Base-by-base conservation (phyloP, 2,113 vertebrate genomes). In the Maccullochella peelii region DNA sequence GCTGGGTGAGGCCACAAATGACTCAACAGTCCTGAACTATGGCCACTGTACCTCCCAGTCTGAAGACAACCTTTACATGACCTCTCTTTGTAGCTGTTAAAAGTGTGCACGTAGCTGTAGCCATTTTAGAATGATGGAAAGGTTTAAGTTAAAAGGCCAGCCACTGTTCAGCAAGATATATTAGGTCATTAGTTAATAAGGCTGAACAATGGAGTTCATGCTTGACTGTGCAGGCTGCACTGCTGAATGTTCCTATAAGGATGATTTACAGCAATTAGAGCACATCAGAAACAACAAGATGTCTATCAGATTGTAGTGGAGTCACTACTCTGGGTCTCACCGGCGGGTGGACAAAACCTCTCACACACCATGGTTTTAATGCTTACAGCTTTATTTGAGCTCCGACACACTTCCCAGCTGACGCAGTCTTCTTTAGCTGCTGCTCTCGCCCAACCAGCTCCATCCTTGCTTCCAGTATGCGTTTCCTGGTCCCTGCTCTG, bases 111-210 rank as follows among this genome's bases (percentile, higher is more conserved):
- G 4, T 20, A 84, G 25, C 59, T 42, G 61, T 20, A 3, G 15
- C 44, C 12, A 10, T 69, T 78, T 63, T n/a, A 21, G 6, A 80
- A 63, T 85, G 70, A 93, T 18, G 83, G 57, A 89, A 47, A 36
- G 30, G 21, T 49, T 66, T 9, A 42, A 67, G 80, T 77, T 77
- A 30, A 80, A 80, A 71, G 52, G 36, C 14, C 74, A 61, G 81
- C 59, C 61, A 54, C 65, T 6, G 49, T 69, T 65, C 12, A 73
- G 66, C 2, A 55, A 38, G 30, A 82, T 58, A 7, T 73, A 71
- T 86, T 33, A 71, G 63, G 72, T 82, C 73, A 87, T 91, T 89
- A 83, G 85, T 89, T 80, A 77, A 84, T 89, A 80, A 63, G 57
- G 61, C n/a, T 30, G 11, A 44, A 38, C 8, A 3, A 49, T n/a